These are phyloP conservation scores for Hyppa rectilinea DNA, from an alignment of 2,888 invertebrate species.

Conservation along the genomic window DNA sequence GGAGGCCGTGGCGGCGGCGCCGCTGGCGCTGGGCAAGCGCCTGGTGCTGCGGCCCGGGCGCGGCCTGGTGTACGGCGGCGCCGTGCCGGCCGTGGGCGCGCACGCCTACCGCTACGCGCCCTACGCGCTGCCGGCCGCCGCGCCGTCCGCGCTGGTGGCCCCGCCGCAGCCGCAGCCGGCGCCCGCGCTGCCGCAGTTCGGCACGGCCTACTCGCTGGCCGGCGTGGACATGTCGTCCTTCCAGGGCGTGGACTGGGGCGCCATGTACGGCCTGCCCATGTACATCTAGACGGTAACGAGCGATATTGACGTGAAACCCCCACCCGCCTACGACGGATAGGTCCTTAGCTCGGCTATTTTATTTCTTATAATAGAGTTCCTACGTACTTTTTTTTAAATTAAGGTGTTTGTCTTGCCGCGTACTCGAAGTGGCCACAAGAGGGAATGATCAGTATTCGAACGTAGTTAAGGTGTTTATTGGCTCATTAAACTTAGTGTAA, in stretches of 20 bases:
- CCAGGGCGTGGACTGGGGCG: conserved; percentile 97
- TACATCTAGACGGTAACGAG: conserved; percentile 92
- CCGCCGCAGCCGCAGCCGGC: conserved; percentile 91
- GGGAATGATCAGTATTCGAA: conserved; percentile 78
- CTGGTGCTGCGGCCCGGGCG: conserved; percentile 94
- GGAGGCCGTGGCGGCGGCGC: conserved; percentile 94
- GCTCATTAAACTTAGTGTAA: conserved; percentile 79
- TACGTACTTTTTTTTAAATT: conserved; percentile 74
- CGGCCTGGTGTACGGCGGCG: conserved; percentile 90
- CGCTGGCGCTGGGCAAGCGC: conserved; percentile 93
- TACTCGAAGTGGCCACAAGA: conserved; percentile 72
- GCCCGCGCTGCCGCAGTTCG: conserved; percentile 91
- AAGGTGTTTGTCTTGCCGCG: conserved; percentile 77
- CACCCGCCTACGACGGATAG: conserved; percentile 77
- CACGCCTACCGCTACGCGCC: conserved; percentile 89
- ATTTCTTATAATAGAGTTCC: conserved; percentile 77
- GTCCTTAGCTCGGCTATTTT: conserved; percentile 69
- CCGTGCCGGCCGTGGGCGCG: conserved; percentile 72
- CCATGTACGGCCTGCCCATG: conserved; percentile 98
- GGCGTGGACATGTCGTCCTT: conserved; percentile 98
- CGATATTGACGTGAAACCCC: conserved; percentile 60
- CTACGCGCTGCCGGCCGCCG: conserved; percentile 87
- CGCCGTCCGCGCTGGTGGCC: conserved; percentile 84
- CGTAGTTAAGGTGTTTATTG: conserved; percentile 74
- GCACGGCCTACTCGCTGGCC: conserved; percentile 95